These are phyloP conservation scores for Himalopsyche kuldschensis DNA, from an alignment of 2,888 invertebrate species.

Conservation along the genomic window DNA sequence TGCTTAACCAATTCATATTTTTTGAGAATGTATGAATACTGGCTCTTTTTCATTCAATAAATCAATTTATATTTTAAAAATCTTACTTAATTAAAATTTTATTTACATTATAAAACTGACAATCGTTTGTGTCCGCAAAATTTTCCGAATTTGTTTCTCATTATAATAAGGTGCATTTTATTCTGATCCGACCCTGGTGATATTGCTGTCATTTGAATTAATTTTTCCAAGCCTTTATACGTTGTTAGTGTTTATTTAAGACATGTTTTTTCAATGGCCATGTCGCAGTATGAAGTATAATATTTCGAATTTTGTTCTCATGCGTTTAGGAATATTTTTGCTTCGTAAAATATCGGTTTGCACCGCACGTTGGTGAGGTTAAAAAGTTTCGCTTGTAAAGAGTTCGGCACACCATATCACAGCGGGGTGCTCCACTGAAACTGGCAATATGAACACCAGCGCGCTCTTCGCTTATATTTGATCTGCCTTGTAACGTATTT, in stretches of 20 bases:
- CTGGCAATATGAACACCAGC: background rate
- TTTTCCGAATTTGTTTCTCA: too few species aligned
- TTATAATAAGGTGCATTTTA: too few species aligned
- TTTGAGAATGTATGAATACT: too few species aligned
- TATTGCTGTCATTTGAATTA: background rate
- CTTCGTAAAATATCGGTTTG: constrained; percentile 3
- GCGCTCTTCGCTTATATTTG: background rate
- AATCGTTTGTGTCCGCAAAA: too few species aligned
- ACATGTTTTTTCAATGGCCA: background rate
- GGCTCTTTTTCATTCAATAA: too few species aligned
- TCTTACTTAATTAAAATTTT: too few species aligned
- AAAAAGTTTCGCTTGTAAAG: constrained; percentile 1
- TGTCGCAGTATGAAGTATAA: background rate
- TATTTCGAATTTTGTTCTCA: background rate
- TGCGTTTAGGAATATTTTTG: background rate
- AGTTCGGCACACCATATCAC: background rate
- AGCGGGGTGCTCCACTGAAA: background rate
- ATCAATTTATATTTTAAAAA: too few species aligned
- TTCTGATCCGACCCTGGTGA: background rate
- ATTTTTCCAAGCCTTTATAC: background rate
- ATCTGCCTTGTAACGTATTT: constrained; percentile 24
- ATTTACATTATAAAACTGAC: too few species aligned
- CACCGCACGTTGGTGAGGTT: background rate
- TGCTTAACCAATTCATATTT: too few species aligned
- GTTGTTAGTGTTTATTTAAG: background rate